Evolutionary conservation across 2,888 invertebrate species (phyloP).

Genomic region (Scrobipalpa costella): DNA sequence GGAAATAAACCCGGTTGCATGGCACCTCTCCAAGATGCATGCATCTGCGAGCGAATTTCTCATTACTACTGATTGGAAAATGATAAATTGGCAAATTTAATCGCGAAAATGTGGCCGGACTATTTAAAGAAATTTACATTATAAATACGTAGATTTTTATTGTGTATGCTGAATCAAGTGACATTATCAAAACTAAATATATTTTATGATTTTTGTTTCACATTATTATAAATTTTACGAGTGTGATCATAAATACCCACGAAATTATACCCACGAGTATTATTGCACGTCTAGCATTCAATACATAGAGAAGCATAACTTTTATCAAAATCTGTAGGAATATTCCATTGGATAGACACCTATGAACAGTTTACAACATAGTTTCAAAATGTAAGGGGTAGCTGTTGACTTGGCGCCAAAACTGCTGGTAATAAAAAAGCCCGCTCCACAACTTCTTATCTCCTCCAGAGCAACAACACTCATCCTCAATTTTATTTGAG

Average conservation of each 20-base stretch:
- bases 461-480: constrained; percentile 50
- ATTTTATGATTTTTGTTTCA: no score
- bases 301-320: neutral
- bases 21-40: constrained; percentile 43
- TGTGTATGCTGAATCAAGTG: no score
- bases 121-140: neutral
- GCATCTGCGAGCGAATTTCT: constrained; percentile 39
- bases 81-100: constrained; percentile 39
- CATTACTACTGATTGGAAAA: constrained; percentile 38
- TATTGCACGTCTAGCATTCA: no score
- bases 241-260: no score
- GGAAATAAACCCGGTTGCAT: constrained; percentile 39
- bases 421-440: constrained; percentile 30
- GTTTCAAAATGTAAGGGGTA: constrained; percentile 13
- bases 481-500: constrained; percentile 61
- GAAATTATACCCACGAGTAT: no score
- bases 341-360: neutral
- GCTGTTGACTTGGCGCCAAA: constrained; percentile 19
- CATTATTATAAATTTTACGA: no score
- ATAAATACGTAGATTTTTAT: no score
- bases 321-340: neutral
- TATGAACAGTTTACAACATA: constrained; percentile 1
- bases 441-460: constrained; percentile 38
- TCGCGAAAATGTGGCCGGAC: constrained; percentile 29
- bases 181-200: no score